phyloP scores from a whole-genome alignment of 1,140 invertebrate genomes.

The Eubasilissa regina region DNA sequence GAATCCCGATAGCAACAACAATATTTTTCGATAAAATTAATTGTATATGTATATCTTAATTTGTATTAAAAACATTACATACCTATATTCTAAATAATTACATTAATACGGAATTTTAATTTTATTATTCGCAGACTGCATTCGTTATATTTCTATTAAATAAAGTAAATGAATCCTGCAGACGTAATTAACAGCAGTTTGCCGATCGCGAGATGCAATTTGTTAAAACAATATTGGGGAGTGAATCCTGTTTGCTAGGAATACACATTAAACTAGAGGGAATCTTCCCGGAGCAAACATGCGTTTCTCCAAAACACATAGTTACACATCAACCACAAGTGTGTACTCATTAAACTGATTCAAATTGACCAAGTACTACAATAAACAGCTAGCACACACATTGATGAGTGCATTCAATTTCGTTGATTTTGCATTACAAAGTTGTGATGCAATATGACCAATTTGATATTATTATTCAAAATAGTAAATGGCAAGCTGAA shows the following conservation, averaged over 20 bases:
- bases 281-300: conserved; percentile 11
- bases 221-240: background rate
- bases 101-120: too few relatives aligned
- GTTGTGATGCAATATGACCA: too few relatives aligned
- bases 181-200: background rate
- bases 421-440: too few relatives aligned
- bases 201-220: conserved; percentile 12
- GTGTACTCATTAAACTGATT: conserved; percentile 17
- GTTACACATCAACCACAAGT: conserved; percentile 3
- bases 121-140: too few relatives aligned
- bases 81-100: too few relatives aligned
- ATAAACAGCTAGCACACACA: conserved; percentile 4
- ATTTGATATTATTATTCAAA: too few relatives aligned
- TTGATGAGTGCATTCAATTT: background rate
- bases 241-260: background rate
- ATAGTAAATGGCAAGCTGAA: too few relatives aligned
- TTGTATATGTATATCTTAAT: too few relatives aligned
- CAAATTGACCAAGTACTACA: conserved; percentile 11
- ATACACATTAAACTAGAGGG: conserved; percentile 3
- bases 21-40: too few relatives aligned
- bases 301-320: conserved; percentile 9
- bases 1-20: too few relatives aligned
- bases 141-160: background rate
- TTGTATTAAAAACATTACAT: too few relatives aligned
- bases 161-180: background rate